phyloP scores from a whole-genome alignment of 2,113 vertebrate species.

The Daphoenositta chrysoptera region DNA sequence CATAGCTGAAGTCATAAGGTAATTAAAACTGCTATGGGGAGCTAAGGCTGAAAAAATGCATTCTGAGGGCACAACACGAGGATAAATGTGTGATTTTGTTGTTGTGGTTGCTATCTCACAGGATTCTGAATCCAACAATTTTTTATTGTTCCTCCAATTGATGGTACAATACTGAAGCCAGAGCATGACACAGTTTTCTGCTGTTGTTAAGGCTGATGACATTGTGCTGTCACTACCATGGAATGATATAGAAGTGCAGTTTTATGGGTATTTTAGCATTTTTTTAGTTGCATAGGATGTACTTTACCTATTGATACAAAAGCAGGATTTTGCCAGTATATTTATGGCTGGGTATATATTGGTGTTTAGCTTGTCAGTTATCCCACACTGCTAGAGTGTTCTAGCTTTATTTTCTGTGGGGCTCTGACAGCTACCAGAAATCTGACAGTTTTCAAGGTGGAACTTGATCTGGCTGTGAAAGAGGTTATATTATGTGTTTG shows the following conservation, averaged over 20 bases:
- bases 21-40: neutral
- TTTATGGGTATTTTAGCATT: neutral
- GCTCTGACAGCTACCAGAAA: neutral
- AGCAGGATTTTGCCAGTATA: neutral
- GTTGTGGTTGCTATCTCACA: neutral
- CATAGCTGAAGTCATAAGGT: neutral
- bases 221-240: neutral
- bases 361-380: neutral
- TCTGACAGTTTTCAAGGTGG: neutral
- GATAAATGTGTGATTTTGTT: neutral
- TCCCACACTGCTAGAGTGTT: neutral
- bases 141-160: neutral
- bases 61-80: neutral
- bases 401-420: neutral
- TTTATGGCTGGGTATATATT: neutral
- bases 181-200: neutral
- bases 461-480: neutral
- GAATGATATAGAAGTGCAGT: neutral
- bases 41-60: neutral
- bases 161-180: neutral
- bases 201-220: neutral
- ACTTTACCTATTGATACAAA: neutral
- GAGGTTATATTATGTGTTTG: neutral
- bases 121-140: neutral
- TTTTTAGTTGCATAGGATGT: neutral